These are phyloP conservation scores for Tetragonula carbonaria DNA, from an alignment of 2,888 invertebrate genomes.

Conservation along the genomic window DNA sequence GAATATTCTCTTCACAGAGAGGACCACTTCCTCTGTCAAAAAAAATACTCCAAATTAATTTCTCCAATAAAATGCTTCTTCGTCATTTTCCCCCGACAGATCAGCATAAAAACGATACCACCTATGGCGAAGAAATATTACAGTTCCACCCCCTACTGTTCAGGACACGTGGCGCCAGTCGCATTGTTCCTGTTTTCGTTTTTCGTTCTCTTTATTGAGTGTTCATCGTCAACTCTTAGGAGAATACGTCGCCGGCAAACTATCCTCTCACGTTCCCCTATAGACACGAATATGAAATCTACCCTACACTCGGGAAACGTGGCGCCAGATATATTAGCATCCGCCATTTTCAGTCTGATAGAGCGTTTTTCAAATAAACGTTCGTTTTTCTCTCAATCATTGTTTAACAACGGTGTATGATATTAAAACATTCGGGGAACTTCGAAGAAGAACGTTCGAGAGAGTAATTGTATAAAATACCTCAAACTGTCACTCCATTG, in stretches of 20 bases:
- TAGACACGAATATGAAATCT: not conserved
- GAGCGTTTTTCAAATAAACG: not conserved
- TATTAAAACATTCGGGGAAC: not conserved
- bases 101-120: not conserved
- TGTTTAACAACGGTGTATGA: not conserved
- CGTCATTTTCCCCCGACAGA: not conserved
- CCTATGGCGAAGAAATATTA: constrained; percentile 25
- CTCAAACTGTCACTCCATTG: no score
- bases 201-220: not conserved
- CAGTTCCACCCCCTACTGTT: constrained; percentile 38
- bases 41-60: not conserved
- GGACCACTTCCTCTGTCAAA: not conserved
- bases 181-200: not conserved
- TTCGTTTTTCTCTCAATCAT: not conserved
- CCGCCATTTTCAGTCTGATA: not conserved
- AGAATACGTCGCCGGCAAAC: not conserved
- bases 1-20: no score
- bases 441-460: no score
- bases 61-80: not conserved
- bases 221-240: not conserved
- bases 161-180: constrained; percentile 40
- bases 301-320: not conserved
- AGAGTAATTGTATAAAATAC: no score
- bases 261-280: not conserved
- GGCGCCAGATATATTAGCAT: not conserved